phyloP scores from a whole-genome alignment of 2,113 vertebrate genomes.

The Hyperopisus bebe region DNA sequence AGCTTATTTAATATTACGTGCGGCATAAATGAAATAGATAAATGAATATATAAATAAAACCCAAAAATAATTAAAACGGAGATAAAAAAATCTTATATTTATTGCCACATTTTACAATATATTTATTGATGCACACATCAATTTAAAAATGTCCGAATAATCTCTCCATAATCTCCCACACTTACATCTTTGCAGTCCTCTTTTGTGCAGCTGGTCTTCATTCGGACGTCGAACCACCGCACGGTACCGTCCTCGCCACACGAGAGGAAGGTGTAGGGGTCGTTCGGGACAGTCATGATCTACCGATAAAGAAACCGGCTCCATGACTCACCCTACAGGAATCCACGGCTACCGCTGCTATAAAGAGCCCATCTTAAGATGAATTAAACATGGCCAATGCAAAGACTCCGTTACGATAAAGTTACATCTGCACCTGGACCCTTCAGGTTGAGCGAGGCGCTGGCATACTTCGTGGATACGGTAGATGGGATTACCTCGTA shows the following conservation, averaged over 20 bases:
- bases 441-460: background rate
- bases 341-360: background rate
- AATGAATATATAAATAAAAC: background rate
- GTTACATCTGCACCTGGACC: background rate
- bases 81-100: background rate
- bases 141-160: background rate
- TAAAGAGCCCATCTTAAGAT: background rate
- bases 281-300: conserved; percentile 97
- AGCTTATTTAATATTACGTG: background rate
- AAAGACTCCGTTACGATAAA: background rate
- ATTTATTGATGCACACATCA: no score
- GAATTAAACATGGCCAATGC: background rate
- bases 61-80: background rate
- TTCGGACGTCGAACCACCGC: conserved; percentile 93
- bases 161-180: background rate
- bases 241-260: conserved; percentile 98
- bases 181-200: conserved; percentile 99
- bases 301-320: conserved; percentile 41
- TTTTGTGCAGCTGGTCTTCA: conserved; percentile 93
- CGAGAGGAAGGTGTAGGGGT: conserved; percentile 95
- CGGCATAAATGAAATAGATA: background rate
- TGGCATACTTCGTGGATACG: background rate
- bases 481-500: conserved; percentile 75
- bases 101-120: background rate
- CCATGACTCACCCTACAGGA: background rate